phyloP scores from a whole-genome alignment of 2,113 vertebrate genomes.

The Cyprinodon variegatus region DNA sequence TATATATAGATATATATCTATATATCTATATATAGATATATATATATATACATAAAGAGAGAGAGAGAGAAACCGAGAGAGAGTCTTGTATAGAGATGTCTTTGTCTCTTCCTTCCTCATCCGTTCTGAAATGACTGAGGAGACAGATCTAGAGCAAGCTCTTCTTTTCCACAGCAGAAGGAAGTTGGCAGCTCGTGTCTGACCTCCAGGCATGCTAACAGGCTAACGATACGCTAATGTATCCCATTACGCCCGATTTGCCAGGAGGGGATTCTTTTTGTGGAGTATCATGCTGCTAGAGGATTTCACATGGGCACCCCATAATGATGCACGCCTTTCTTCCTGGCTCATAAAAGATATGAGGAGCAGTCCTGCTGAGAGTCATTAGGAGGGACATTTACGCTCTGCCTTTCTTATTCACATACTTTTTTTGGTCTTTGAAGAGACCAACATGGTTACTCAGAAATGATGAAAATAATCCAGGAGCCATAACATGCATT shows the following conservation, averaged over 20 bases:
- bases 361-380: slow-evolving; percentile 78
- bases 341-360: slow-evolving; percentile 78
- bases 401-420: slow-evolving; percentile 70
- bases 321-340: slow-evolving; percentile 79
- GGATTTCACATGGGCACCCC: slow-evolving; percentile 73
- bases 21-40: too few species aligned
- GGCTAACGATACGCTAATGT: slow-evolving; percentile 82
- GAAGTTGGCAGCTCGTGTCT: slow-evolving; percentile 68
- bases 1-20: too few species aligned
- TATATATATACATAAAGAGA: too few species aligned
- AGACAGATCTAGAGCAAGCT: slow-evolving; percentile 51
- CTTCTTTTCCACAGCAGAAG: slow-evolving; percentile 55
- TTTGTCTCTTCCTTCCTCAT: slow-evolving; percentile 39
- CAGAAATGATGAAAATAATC: slow-evolving; percentile 64
- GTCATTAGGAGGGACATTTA: slow-evolving; percentile 81
- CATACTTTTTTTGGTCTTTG: slow-evolving; percentile 73
- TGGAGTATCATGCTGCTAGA: slow-evolving; percentile 73
- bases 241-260: slow-evolving; percentile 81
- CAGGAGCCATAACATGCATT: slow-evolving; percentile 35
- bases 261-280: slow-evolving; percentile 80
- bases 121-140: slow-evolving; percentile 60
- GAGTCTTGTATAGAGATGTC: slow-evolving; percentile 18
- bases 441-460: slow-evolving; percentile 63
- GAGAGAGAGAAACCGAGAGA: background rate
- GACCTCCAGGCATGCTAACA: slow-evolving; percentile 79